These are phyloP conservation scores for Phocides pigmalion DNA, from an alignment of 1,140 invertebrate genomes.

Conservation along the genomic window DNA sequence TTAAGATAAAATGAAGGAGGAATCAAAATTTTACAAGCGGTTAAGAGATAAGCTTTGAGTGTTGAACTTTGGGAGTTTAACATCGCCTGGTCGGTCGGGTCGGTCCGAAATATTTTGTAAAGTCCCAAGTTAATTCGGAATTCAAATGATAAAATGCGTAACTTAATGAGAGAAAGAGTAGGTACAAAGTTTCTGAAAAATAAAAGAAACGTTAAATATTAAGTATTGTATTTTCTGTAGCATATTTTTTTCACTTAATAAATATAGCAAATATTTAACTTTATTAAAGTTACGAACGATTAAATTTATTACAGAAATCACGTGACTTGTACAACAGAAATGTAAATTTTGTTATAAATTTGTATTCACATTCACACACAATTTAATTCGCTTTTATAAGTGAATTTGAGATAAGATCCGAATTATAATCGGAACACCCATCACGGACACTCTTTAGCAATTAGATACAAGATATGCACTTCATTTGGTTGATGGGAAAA, in stretches of 20 bases:
- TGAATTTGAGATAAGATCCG: too few species aligned
- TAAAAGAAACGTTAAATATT: neutral
- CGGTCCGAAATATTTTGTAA: constrained; percentile 60
- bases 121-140: constrained; percentile 57
- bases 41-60: constrained; percentile 74
- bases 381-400: too few species aligned
- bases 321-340: too few species aligned
- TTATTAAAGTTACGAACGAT: too few species aligned
- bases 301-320: too few species aligned
- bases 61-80: constrained; percentile 70
- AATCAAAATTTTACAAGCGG: constrained; percentile 78
- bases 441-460: too few species aligned
- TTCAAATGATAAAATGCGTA: constrained; percentile 61
- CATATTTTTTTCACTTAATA: too few species aligned
- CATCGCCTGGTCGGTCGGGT: constrained; percentile 45
- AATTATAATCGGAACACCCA: too few species aligned
- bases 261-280: too few species aligned
- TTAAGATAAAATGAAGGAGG: constrained; percentile 77
- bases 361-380: too few species aligned
- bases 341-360: too few species aligned
- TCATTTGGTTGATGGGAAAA: neutral
- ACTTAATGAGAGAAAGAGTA: constrained; percentile 47
- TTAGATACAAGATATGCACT: constrained; percentile 4
- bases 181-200: neutral
- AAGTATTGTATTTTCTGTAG: neutral